A percentile compares a stretch with the other conserved stretches of the same genome.
phyloP scores from a whole-genome alignment of 1,140 invertebrate species.

The Cherax quadricarinatus region DNA sequence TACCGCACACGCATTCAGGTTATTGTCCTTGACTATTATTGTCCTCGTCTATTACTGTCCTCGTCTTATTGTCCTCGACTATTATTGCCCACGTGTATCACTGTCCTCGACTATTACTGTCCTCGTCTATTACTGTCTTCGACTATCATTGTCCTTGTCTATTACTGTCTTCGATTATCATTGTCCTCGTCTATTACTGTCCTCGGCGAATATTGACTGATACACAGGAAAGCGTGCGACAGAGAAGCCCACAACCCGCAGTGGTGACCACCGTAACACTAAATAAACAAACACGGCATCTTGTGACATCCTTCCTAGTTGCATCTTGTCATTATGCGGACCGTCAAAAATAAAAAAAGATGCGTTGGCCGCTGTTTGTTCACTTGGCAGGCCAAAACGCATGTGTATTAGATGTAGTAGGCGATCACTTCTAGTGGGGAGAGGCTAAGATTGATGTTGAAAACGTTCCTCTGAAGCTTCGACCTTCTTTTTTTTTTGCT shows the following conservation, averaged over 20 bases:
- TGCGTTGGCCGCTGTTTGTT: slow-evolving; percentile 11
- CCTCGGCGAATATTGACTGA: neutral
- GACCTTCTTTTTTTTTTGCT: neutral
- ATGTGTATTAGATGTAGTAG: slow-evolving; percentile 43
- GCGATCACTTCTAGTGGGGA: slow-evolving; percentile 5
- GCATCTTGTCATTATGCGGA: neutral
- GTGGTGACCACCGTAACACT: neutral
- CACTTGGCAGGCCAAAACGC: slow-evolving; percentile 53
- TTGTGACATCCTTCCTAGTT: neutral
- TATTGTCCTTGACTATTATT: too few species aligned
- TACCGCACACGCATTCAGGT: too few species aligned
- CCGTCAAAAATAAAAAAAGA: neutral
- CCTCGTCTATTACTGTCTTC: too few species aligned
- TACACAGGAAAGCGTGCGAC: neutral
- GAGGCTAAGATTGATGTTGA: neutral
- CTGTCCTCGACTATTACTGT: too few species aligned
- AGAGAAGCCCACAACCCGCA: neutral
- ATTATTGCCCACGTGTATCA: too few species aligned
- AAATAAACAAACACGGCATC: neutral
- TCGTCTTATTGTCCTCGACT: too few species aligned
- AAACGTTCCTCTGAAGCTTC: neutral
- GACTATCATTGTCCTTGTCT: too few species aligned
- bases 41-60: too few species aligned
- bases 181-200: too few species aligned
- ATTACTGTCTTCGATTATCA: too few species aligned